phyloP scores from a whole-genome alignment of 2,888 invertebrate species.

The Tipula helvola region DNA sequence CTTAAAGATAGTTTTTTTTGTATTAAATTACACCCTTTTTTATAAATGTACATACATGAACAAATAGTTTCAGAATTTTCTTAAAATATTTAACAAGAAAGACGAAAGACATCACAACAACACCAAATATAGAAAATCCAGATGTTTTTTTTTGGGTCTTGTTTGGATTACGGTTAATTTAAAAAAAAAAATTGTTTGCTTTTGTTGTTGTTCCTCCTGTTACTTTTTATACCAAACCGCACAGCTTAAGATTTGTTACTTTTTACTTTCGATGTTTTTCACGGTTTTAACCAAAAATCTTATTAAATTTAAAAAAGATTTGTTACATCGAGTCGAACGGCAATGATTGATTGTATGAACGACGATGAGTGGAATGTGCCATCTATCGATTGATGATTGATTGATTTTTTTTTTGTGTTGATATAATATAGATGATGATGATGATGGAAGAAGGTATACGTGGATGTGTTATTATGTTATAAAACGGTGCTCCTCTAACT shows the following conservation, averaged over 20 bases:
- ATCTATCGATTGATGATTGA: not conserved
- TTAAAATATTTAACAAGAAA: not conserved
- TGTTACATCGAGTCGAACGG: not conserved
- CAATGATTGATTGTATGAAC: not conserved
- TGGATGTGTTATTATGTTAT: not conserved
- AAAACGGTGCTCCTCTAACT: not conserved
- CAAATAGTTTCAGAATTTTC: not conserved
- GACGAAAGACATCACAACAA: not conserved
- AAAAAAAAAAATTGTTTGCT: not conserved
- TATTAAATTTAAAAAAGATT: not conserved
- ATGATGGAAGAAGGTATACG: not conserved
- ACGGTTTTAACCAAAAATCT: not conserved
- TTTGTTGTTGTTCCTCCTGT: not conserved
- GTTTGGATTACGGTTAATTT: slow-evolving; percentile 4
- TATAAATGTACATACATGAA: not conserved
- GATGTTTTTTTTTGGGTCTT: not conserved
- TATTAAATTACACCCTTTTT: not conserved
- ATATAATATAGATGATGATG: not conserved
- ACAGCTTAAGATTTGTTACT: not conserved
- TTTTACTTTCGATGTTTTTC: not conserved
- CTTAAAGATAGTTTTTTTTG: not conserved
- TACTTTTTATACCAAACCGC: not conserved
- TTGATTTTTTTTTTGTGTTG: not conserved
- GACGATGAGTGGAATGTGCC: not conserved
- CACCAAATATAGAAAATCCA: not conserved